phyloP scores from a whole-genome alignment of 2,888 invertebrate genomes.

The Cremastinae sp. region DNA sequence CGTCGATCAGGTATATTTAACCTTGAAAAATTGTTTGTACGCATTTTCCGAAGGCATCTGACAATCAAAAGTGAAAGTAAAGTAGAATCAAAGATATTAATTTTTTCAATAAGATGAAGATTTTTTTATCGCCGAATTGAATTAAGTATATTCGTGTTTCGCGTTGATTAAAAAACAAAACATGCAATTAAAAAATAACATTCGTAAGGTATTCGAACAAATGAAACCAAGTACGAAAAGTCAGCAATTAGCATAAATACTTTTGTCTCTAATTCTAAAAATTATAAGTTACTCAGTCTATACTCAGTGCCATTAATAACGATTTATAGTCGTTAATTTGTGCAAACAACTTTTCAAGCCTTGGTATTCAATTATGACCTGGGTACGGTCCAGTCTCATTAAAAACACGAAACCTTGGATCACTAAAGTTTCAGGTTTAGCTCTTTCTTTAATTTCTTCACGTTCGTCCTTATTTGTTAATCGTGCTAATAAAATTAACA shows the following conservation, averaged over 20 bases:
- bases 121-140: not conserved
- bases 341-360: conserved; percentile 22
- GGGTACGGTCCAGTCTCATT: not conserved
- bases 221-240: not conserved
- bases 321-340: not conserved
- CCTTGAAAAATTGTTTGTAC: not conserved
- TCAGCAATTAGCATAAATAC: not conserved
- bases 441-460: not conserved
- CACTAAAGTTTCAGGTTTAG: not conserved
- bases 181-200: too few relatives aligned
- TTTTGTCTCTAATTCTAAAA: conserved; percentile 10
- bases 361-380: conserved; percentile 4
- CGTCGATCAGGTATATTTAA: not conserved
- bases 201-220: too few relatives aligned
- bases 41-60: not conserved
- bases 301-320: not conserved
- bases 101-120: not conserved
- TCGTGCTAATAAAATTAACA: conserved; percentile 36
- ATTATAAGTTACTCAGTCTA: not conserved
- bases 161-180: not conserved
- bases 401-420: conserved; percentile 8
- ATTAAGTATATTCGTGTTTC: not conserved
- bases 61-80: not conserved
- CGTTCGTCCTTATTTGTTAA: conserved; percentile 12
- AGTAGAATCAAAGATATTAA: not conserved